Conservation (phyloP, 2,888 invertebrate genomes). For the Tipula confusa region DNA sequence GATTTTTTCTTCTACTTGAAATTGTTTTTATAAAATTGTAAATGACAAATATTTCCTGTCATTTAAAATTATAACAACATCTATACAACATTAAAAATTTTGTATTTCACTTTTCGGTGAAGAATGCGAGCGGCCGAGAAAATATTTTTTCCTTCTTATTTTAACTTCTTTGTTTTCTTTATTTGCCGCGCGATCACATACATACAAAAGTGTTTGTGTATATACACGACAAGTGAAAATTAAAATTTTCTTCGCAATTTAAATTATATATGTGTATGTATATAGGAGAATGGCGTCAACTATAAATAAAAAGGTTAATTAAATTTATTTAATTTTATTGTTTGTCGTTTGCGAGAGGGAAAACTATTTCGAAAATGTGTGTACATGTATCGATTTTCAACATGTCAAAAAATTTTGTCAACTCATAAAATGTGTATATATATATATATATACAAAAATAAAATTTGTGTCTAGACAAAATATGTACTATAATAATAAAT, state of each 20-base stretch:
- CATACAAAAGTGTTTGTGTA: not conserved
- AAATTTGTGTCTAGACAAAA: slow-evolving; percentile 20
- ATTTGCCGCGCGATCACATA: not conserved
- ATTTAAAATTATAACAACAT: slow-evolving; percentile 12
- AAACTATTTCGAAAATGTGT: slow-evolving; percentile 14
- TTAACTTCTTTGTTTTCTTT: slow-evolving; percentile 15
- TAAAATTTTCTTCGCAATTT: slow-evolving; percentile 28
- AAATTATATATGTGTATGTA: too few species aligned
- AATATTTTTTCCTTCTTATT: not conserved
- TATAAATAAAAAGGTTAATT: slow-evolving; percentile 28
- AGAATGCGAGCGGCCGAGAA: slow-evolving; percentile 29
- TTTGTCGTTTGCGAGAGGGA: not conserved
- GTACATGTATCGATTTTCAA: not conserved
- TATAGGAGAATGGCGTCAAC: slow-evolving; percentile 30
- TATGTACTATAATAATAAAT: not conserved
- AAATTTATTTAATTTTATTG: not conserved
- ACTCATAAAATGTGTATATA: not conserved
- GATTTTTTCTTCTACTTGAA: not conserved
- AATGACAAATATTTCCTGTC: slow-evolving; percentile 30
- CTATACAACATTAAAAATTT: not conserved
- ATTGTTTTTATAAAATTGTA: not conserved
- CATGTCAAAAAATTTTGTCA: slow-evolving; percentile 6
- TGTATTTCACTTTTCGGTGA: not conserved
- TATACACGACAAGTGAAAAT: not conserved
- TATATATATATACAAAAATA: not conserved